These are phyloP conservation scores for Diarsia rubi DNA, from an alignment of 2,888 invertebrate species.

Conservation along the genomic window DNA sequence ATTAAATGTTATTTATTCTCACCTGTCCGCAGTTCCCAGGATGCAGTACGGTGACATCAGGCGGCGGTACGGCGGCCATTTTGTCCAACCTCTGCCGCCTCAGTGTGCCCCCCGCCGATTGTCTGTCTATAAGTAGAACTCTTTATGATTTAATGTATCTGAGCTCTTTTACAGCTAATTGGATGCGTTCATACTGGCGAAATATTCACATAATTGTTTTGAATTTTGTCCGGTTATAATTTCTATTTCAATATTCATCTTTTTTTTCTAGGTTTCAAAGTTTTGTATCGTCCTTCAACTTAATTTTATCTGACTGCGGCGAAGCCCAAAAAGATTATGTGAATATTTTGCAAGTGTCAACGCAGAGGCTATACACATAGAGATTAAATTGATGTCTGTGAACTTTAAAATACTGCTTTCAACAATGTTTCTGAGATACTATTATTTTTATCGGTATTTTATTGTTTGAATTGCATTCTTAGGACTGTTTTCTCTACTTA, in stretches of 20 bases:
- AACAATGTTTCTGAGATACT: neutral
- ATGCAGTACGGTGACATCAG: conserved; percentile 89
- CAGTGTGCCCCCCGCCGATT: conserved; percentile 86
- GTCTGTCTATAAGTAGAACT: conserved; percentile 78
- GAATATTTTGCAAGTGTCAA: neutral
- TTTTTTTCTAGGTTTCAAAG: neutral
- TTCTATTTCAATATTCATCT: neutral
- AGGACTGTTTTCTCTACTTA: neutral
- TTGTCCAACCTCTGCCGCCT: conserved; percentile 85
- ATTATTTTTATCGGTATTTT: neutral
- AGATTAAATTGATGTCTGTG: neutral
- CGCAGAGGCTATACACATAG: neutral
- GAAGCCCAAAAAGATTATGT: neutral
- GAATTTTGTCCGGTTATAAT: neutral
- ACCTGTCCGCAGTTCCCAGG: conserved; percentile 88
- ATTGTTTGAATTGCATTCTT: neutral
- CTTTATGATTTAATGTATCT: conserved; percentile 54
- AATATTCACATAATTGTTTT: neutral
- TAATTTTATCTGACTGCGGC: neutral
- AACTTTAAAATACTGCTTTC: too few species aligned
- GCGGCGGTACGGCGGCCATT: conserved; percentile 86
- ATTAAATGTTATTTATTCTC: too few species aligned
- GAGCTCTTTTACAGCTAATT: conserved; percentile 51
- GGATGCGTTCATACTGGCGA: neutral
- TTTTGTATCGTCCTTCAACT: neutral